Base-by-base conservation (phyloP, 2,888 invertebrate genomes). In the Diogma glabrata region DNA sequence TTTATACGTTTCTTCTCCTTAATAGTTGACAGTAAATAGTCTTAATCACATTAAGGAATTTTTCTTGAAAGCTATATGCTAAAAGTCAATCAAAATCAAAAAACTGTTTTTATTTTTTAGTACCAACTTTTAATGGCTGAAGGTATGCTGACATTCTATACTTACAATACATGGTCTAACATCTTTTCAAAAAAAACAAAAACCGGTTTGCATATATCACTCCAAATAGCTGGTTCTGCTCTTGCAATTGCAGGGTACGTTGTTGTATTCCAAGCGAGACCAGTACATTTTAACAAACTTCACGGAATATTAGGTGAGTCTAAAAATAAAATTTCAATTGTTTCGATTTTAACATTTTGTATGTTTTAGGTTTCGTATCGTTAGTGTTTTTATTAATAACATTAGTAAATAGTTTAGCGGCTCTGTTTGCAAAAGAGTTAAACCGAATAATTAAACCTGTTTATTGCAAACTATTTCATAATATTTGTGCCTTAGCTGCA, bases 91-190 rank as follows among this genome's bases (percentile, higher is more conserved):
- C 14, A 22, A 43, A 19, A 3, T 3, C 4, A n/a, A n/a, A n/a
- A 28, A 28, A n/a, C n/a, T 19, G 3, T 40, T 19, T 43, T 7
- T 43, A 22, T 22, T 43, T 22, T 43, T 38, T 43, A 43, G 43
- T 43, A 43, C 10, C 43, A 43, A 43, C 43, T 43, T 7, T 43
- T 43, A 23, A 43, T 43, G 43, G 43, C 43, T 14, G 43, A 43
- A n/a, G 43, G 22, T 8, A 43, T 43, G 20, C 4, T 43, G 14
- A 43, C 43, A 7, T 14, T 43, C 4, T 43, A 43, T 22, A 20
- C 43, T 7, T 43, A 22, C 43, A 43, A 43, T 43, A n/a, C 43
- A 14, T 43, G 43, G 43, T 22, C 22, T 9, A 43, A 22, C 14
- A 22, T 43, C 10, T 22, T 23, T 14, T 22, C 20, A 43, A 43